Percentiles rank a stretch among this genome's conserved stretches.
phyloP scores from a whole-genome alignment of 2,888 invertebrate genomes.

The Gandaritis pyraliata region DNA sequence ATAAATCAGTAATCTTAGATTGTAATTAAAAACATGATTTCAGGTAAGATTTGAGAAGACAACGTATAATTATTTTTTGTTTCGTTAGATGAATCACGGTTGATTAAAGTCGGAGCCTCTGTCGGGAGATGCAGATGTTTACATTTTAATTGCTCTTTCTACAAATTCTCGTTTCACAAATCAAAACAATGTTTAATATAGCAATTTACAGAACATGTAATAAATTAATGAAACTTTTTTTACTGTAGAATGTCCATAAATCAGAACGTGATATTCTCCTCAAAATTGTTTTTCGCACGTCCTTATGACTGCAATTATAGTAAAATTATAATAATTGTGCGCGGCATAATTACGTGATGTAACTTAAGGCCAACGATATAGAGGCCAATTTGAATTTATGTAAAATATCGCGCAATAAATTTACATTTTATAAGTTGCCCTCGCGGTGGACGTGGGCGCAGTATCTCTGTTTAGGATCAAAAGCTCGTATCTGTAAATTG shows the following conservation, averaged over 20 bases:
- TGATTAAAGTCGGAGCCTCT: slow-evolving; percentile 71
- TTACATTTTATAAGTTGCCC: slow-evolving; percentile 80
- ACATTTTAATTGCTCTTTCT: slow-evolving; percentile 70
- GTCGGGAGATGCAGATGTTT: slow-evolving; percentile 75
- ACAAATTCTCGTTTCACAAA: slow-evolving; percentile 73
- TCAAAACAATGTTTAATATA: slow-evolving; percentile 48
- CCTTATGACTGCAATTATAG: slow-evolving; percentile 79
- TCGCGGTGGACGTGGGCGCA: slow-evolving; percentile 64
- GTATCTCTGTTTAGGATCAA: slow-evolving; percentile 79
- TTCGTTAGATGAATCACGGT: slow-evolving; percentile 81
- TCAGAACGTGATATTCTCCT: slow-evolving; percentile 68
- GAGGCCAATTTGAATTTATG: slow-evolving; percentile 80
- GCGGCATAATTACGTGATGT: slow-evolving; percentile 78
- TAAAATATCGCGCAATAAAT: slow-evolving; percentile 82
- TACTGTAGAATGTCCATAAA: slow-evolving; percentile 63
- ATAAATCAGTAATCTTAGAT: slow-evolving; percentile 73
- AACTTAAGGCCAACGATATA: slow-evolving; percentile 74
- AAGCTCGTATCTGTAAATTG: slow-evolving; percentile 67
- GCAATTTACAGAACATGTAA: slow-evolving; percentile 48
- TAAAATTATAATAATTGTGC: slow-evolving; percentile 84
- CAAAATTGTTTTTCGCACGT: slow-evolving; percentile 82
- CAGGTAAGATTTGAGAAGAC: slow-evolving; percentile 73
- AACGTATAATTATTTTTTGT: slow-evolving; percentile 80
- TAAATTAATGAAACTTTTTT: slow-evolving; percentile 62
- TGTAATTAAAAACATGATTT: slow-evolving; percentile 80